Conservation (phyloP, 2,888 invertebrate species). For the Trilocha varians region DNA sequence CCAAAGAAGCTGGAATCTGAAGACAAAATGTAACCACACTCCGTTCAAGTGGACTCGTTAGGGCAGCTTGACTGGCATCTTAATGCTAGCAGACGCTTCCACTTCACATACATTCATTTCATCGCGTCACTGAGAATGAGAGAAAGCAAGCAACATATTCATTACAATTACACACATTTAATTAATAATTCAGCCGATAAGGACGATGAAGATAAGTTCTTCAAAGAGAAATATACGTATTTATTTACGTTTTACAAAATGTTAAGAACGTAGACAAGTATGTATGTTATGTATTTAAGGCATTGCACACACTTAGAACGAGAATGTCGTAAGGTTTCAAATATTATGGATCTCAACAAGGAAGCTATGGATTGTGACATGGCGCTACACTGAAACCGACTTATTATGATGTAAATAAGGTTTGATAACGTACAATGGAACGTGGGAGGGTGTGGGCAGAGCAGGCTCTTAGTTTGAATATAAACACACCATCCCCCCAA, state of each 20-base stretch:
- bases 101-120: slow-evolving; percentile 2
- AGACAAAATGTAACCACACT: slow-evolving; percentile 6
- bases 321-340: slow-evolving; percentile 14
- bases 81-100: slow-evolving; percentile 6
- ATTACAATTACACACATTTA: background rate
- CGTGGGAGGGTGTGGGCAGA: slow-evolving; percentile 55
- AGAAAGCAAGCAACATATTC: background rate
- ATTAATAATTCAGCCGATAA: background rate
- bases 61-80: slow-evolving; percentile 9
- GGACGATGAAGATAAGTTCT: too few species aligned
- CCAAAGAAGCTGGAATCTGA: background rate
- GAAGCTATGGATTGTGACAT: slow-evolving; percentile 29
- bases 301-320: slow-evolving; percentile 1
- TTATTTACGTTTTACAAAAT: too few species aligned
- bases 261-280: too few species aligned
- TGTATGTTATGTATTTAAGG: slow-evolving; percentile 1
- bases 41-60: slow-evolving; percentile 10
- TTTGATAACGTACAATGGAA: slow-evolving; percentile 58
- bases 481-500: slow-evolving; percentile 41
- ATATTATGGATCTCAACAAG: slow-evolving; percentile 11
- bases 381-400: slow-evolving; percentile 49
- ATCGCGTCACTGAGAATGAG: background rate
- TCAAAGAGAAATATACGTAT: too few species aligned
- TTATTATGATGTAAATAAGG: slow-evolving; percentile 68
- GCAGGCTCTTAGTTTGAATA: slow-evolving; percentile 40